Evolutionary conservation across 2,888 invertebrate species (phyloP), one percentile per base, ranked within the genome.

Genomic region (Plagiodera versicolora): DNA sequence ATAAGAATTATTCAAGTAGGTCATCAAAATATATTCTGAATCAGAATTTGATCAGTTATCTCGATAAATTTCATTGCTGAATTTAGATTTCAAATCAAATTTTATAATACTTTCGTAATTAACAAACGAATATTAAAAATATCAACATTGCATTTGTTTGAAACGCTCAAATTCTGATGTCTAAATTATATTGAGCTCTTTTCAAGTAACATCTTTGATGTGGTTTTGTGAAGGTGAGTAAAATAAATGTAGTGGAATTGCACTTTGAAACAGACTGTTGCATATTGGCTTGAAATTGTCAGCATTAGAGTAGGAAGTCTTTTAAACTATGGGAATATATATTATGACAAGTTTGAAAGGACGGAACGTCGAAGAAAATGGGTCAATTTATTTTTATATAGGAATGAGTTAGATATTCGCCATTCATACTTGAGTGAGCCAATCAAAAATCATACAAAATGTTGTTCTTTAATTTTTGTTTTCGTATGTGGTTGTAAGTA

Each of bases 401-500:
- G 32, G 10, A 49, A 56, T 49, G 39, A 44, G 19, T 53, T 52
- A 4, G 28, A 35, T 10, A 24, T 39, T 44, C 17, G 53, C 24
- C 17, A 19, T 53, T 24, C 53, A 24, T 53, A 24, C 9, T 53
- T 17, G 2, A 28, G 24, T 19, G 16, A 53, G 17, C 9, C 24
- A 16, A 24, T 20, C 14, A 19, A 53, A 49, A 53, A 46, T 11
- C 24, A 48, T 44, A n/a, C 14, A 39, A 49, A 49, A 55, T 55
- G 28, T 45, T 56, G 20, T 16, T 48, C 30, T 56, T 39, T 35
- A 35, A 45, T 53, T 53, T 53, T 51, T 51, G 17, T 18, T 20
- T 51, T 35, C 49, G 9, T 50, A 39, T 57, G 58, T 64, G 59
- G 70, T 67, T 67, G 68, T 65, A 68, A 69, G 69, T 67, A 66